Base-by-base conservation (phyloP, 2,113 vertebrate species). In the Anhinga anhinga region DNA sequence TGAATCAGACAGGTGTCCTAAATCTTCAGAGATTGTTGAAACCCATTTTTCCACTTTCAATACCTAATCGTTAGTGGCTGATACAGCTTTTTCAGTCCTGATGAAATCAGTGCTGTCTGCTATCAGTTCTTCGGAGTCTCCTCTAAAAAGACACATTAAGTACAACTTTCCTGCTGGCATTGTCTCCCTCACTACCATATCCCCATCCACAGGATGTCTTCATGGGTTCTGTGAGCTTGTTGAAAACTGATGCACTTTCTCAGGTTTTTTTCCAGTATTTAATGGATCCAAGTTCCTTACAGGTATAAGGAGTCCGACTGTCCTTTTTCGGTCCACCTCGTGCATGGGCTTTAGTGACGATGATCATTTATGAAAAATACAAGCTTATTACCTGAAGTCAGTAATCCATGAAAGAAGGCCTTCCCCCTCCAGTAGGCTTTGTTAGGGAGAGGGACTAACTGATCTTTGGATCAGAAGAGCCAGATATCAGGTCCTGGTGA, bases 181-280 rank as follows among this genome's bases (percentile, higher is more conserved):
- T 42, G 13, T 36, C 47, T 62, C 36, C 18, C 23, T 62, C 27
- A 53, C 18, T 74, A 7, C 56, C 23, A 1, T 65, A 38, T 86
- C 21, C 44, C 20, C 0, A 0, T 61, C 36, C 44, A 22, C 0
- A 2, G 25, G 40, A 53, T 67, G 15, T 34, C 42, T 76, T 49
- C 34, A 30, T 69, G 15, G 15, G 27, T 56, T 67, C 72, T 70
- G 44, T 42, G 42, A 70, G 38, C 34, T 22, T 74, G 13, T 29
- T 88, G 61, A 84, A 84, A 92, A 18, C n/a, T 70, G 27, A 34
- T 58, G 34, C 20, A 5, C 34, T 58, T 76, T 58, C 21, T 74
- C 15, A 27, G 15, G 0, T 6, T 4, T 66, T 79, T 76, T 72
- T 9, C 15, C 2, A 1, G 3, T 59, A 47, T 42, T 88, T 76